Base-by-base conservation (phyloP, 2,113 vertebrate genomes). In the Hippocampus comes region DNA sequence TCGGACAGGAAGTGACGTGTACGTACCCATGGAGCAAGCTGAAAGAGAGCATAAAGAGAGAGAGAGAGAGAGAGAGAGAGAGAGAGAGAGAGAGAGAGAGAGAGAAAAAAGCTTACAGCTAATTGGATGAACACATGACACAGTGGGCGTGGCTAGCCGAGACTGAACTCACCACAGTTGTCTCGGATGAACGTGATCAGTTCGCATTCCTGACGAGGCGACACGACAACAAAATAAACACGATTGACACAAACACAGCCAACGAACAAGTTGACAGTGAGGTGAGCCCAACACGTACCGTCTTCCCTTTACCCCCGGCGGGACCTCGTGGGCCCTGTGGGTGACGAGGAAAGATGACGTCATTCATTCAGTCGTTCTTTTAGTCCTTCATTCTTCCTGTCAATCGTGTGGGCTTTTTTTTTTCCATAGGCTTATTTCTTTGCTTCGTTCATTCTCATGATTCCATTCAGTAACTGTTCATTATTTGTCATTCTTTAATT, bases 311-410 rank as follows among this genome's bases (percentile, higher is more conserved):
- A 5, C 5, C 34, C 78, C 93, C 94, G 68, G 75, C 78, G 67
- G 82, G 71, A 71, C 95, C 95, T 88, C 92, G 93, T 38, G 67
- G 18, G 23, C 95, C 96, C 95, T 97, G 77, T 65, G 77, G 82
- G 21, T 83, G 18, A 5, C 51, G 42, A 10, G 57, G 30, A 23
- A 41, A n/a, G 21, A 23, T 21, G 10, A 55, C 53, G 15, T 56
- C 9, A n/a, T 56, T 56, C 2, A 56, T 23, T n/a, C 4, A 21
- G 1, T n/a, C 2, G 2, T 21, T 53, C 2, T 2, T 21, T 21
- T 1, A 49, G 5, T 21, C 2, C 8, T 21, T 53, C 51, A 53
- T 53, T 53, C 51, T 49, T 1, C 34, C 34, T 38, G 15, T 18
- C 43, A 46, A 17, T 49, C 3, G 20, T 20, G 17, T 18, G 48